Evolutionary conservation across 2,888 invertebrate genomes (phyloP).

Genomic region (Megastigmus dorsalis): DNA sequence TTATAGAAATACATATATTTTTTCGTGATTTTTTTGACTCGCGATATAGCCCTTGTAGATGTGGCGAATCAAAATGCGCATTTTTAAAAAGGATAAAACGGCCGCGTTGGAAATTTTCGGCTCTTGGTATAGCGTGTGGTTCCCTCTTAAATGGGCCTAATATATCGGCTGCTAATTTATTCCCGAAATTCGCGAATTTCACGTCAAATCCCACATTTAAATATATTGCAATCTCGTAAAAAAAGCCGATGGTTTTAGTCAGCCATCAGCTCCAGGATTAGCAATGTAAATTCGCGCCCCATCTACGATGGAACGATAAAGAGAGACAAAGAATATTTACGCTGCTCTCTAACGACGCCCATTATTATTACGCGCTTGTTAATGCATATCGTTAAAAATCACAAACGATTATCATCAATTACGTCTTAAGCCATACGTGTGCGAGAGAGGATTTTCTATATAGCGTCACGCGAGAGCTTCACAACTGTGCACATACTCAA

Average conservation of each 20-base stretch:
- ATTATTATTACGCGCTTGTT: neutral
- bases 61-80: neutral
- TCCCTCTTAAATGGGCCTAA: neutral
- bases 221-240: neutral
- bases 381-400: neutral
- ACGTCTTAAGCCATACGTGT: neutral
- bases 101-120: neutral
- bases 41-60: neutral
- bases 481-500: too few relatives aligned
- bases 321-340: too few relatives aligned
- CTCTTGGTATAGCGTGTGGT: neutral
- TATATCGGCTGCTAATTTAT: neutral
- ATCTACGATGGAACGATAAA: neutral
- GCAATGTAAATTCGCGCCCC: slow-evolving; percentile 14
- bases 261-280: too few relatives aligned
- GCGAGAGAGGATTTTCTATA: too few relatives aligned
- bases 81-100: slow-evolving; percentile 5
- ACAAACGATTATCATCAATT: neutral
- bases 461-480: too few relatives aligned
- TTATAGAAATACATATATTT: neutral
- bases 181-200: neutral
- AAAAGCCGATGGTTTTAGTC: too few relatives aligned
- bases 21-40: neutral
- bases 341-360: neutral
- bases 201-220: neutral